phyloP scores from a whole-genome alignment of 2,797 vertebrate genomes.

The Euphonia xanthogaster region DNA sequence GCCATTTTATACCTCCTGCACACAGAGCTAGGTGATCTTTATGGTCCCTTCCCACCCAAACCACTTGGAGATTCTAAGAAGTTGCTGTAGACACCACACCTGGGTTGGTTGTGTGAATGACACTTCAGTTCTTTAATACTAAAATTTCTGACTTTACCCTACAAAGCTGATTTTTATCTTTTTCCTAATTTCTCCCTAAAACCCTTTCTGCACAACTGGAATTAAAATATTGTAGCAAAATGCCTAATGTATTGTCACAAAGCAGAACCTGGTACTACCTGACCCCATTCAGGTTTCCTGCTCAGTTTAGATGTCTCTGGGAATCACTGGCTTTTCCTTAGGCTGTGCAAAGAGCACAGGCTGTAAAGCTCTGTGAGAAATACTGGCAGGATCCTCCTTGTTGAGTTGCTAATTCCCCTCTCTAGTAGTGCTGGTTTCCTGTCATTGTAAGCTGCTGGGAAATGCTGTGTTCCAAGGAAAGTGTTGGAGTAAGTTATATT shows the following conservation, averaged over 20 bases:
- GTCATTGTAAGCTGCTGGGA: background rate
- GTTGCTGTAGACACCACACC: rapidly evolving
- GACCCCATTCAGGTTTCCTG: background rate
- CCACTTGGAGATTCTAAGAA: background rate
- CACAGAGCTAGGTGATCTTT: background rate
- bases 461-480: background rate
- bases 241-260: background rate
- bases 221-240: background rate
- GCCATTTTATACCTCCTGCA: background rate
- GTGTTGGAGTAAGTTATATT: background rate
- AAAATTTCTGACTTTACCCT: background rate
- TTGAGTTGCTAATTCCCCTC: constrained; percentile 22
- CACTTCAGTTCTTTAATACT: background rate
- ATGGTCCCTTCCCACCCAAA: background rate
- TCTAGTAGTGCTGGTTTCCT: background rate
- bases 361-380: background rate
- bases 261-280: background rate
- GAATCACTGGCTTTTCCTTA: background rate
- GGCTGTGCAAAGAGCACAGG: background rate
- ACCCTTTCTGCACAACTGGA: background rate
- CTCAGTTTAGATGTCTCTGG: background rate
- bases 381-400: background rate
- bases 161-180: background rate
- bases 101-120: background rate
- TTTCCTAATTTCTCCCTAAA: background rate